Evolutionary conservation across 2,113 vertebrate genomes (phyloP).

Genomic region (Dipodomys stephensi): DNA sequence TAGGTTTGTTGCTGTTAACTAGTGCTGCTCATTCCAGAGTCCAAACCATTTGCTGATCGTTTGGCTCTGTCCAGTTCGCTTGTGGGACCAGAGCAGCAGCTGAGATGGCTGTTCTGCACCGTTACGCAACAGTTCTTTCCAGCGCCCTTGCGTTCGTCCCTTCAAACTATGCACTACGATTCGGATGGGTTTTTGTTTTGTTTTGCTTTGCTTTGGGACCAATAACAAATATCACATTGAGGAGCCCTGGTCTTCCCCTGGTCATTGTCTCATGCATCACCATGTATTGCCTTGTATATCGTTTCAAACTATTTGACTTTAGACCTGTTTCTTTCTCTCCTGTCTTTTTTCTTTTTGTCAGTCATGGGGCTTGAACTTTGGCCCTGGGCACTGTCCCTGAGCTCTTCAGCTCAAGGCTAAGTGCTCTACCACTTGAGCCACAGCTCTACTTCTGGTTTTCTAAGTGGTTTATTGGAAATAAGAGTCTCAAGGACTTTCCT

Average conservation of each 20-base stretch:
- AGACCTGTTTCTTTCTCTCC: neutral
- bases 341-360: neutral
- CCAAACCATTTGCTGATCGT: slow-evolving; percentile 9
- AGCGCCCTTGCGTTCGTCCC: neutral
- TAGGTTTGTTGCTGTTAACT: neutral
- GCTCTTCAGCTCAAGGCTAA: no score
- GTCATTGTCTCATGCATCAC: neutral
- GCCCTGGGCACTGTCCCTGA: no score
- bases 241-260: neutral
- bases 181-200: neutral
- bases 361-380: no score
- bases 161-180: neutral
- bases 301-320: neutral
- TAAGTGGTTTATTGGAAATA: no score
- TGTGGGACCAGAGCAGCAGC: neutral
- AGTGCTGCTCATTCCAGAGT: slow-evolving; percentile 14
- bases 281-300: neutral
- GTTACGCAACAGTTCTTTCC: neutral
- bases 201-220: neutral
- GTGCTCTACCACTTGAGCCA: no score
- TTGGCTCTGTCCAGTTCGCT: slow-evolving; percentile 37
- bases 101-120: neutral
- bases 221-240: slow-evolving; percentile 28
- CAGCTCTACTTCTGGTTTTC: no score
- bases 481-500: no score